Conservation (phyloP, 2,113 vertebrate genomes). For the Caretta caretta region DNA sequence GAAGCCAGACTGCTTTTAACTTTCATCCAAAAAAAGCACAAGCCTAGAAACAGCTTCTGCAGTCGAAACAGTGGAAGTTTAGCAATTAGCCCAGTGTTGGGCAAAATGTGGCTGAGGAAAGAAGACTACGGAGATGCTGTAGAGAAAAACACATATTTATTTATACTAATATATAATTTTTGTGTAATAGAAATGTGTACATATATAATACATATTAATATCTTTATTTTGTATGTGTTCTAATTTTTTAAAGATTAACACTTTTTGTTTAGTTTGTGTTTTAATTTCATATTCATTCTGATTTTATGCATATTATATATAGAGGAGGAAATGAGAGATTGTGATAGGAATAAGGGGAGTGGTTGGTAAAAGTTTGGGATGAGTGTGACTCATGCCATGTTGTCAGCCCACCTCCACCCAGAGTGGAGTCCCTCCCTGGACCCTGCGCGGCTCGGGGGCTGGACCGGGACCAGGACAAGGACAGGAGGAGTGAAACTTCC, state of each 20-base stretch:
- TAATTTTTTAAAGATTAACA: not conserved
- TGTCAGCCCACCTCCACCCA: not conserved
- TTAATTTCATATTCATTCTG: not conserved
- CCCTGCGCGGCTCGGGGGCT: too few species aligned
- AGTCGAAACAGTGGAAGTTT: not conserved
- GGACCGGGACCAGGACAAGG: too few species aligned
- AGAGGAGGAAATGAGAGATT: not conserved
- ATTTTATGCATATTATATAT: not conserved
- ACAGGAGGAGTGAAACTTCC: too few species aligned
- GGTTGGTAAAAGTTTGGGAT: not conserved
- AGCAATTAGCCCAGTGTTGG: not conserved
- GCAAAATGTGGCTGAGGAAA: not conserved
- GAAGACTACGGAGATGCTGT: not conserved
- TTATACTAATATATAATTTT: slow-evolving; percentile 1
- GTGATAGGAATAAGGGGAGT: not conserved
- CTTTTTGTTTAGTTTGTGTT: not conserved
- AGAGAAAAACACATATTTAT: not conserved
- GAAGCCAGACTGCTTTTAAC: not conserved
- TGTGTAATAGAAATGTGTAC: not conserved
- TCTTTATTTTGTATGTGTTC: not conserved
- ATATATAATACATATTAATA: not conserved
- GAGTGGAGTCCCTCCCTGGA: too few species aligned
- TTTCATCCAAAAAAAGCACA: not conserved
- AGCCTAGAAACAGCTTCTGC: not conserved
- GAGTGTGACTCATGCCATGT: not conserved